Conservation (phyloP, 2,797 vertebrate species). For the Psittacula derbiana region DNA sequence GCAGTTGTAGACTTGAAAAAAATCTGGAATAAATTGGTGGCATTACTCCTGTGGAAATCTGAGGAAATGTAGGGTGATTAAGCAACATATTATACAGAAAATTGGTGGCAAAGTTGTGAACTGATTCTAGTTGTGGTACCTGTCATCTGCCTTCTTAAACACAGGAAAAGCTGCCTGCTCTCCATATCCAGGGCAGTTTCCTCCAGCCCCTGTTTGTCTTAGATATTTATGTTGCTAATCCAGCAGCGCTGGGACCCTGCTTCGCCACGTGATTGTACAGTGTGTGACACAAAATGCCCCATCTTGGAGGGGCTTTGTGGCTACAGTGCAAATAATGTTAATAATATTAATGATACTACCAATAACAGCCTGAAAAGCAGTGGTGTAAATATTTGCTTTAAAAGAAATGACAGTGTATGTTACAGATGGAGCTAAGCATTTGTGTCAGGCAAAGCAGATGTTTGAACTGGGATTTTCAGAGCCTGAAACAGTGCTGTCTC, state of each 20-base stretch:
- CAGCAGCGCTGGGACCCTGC: rapidly evolving
- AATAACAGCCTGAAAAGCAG: rapidly evolving
- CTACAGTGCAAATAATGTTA: background rate
- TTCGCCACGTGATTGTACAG: background rate
- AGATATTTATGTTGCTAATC: background rate
- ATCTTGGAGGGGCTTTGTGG: background rate
- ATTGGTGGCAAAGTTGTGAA: background rate
- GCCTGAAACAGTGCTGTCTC: background rate
- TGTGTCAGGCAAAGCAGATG: background rate
- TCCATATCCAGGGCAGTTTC: background rate
- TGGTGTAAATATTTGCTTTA: background rate
- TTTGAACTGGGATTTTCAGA: background rate
- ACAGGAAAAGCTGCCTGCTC: background rate
- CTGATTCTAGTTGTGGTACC: background rate
- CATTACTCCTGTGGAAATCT: background rate
- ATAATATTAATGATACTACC: background rate
- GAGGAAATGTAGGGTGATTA: background rate
- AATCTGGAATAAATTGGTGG: background rate
- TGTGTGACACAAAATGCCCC: background rate
- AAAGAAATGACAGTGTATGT: background rate
- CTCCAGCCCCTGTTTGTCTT: background rate
- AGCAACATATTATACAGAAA: background rate
- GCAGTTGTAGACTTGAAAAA: background rate
- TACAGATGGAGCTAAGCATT: background rate
- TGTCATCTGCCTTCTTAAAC: background rate